Base-by-base conservation (phyloP, 2,888 invertebrate species). In the Lithophane leautieri region DNA sequence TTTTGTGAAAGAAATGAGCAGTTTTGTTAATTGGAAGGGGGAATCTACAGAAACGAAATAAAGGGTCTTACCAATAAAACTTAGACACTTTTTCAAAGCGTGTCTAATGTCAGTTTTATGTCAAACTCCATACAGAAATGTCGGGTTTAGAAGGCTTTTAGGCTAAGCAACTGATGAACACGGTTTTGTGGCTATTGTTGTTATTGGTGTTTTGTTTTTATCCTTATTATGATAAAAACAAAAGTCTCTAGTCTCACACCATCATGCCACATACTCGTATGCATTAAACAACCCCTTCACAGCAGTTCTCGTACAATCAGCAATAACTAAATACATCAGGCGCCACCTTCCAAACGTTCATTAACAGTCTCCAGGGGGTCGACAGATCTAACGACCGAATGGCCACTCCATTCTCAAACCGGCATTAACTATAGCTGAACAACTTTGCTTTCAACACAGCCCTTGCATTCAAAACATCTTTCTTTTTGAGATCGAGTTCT, bases 351-450 rank as follows among this genome's bases (percentile, higher is more conserved):
- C 3, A 25, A 52, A 47, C 44, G 68, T 67, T 83, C 73, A 83
- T 83, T 81, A 83, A 54, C 56, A 73, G 56, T 83, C 81, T 69
- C 62, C 72, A 60, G 76, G 76, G 78, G 70, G 63, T 71, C 58
- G 14, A 61, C 65, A 44, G 66, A 52, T 63, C 70, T 60, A 66
- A 56, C 50, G 69, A 61, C 54, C 80, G 42, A 66, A 44, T 70
- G 61, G 8, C 56, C 74, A 74, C 76, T 50, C 22, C 25, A n/a
- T n/a, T 58, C 47, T 34, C 54, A 50, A 47, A 28, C 50, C 12
- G 25, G 61, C 6, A 47, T 28, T 61, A 54, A 78, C 65, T 72
- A 66, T 78, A 77, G 44, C 22, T 61, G 14, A 7, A 69, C 77
- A 34, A 28, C 54, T 73, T 34, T 28, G 11, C 2, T 62, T 69